A percentile compares a stretch with the other conserved stretches of the same genome.
Evolutionary conservation across 35 echinoderm and acorn worm genomes (phyloP).

Genomic region (Lytechinus pictus): DNA sequence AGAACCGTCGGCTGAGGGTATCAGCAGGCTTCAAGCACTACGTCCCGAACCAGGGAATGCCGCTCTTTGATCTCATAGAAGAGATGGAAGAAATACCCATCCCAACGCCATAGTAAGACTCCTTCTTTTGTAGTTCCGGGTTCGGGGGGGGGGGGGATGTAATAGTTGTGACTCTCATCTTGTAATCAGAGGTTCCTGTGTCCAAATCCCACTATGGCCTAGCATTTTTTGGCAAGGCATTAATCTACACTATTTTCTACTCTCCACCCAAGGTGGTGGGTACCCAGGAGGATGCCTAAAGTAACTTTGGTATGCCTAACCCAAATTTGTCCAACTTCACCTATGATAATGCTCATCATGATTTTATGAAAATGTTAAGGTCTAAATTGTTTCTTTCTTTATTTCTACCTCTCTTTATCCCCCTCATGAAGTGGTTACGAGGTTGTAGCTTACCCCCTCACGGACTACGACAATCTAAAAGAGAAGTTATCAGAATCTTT

Average conservation of each 20-base stretch:
- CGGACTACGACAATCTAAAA: constrained; percentile 67
- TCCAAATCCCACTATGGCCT: too few relatives aligned
- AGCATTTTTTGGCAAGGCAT: too few relatives aligned
- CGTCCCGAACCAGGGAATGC: constrained; percentile 76
- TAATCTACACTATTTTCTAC: too few relatives aligned
- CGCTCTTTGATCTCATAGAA: constrained; percentile 90
- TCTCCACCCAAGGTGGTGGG: too few relatives aligned
- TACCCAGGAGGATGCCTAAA: too few relatives aligned
- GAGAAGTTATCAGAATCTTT: constrained; percentile 56
- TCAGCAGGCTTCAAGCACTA: constrained; percentile 83
- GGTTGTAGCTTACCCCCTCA: constrained; percentile 88
- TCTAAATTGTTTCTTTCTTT: background rate
- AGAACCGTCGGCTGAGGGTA: constrained; percentile 72
- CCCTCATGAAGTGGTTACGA: constrained; percentile 75
- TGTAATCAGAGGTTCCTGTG: too few relatives aligned
- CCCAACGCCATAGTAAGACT: constrained; percentile 86
- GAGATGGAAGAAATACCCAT: constrained; percentile 87
- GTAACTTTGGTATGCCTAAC: too few relatives aligned
- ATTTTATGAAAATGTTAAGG: background rate
- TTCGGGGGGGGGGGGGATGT: too few relatives aligned
- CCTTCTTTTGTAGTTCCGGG: too few relatives aligned
- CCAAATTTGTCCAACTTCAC: too few relatives aligned
- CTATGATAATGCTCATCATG: too few relatives aligned
- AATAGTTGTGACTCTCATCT: too few relatives aligned
- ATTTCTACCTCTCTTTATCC: background rate